Percentiles rank a stretch among this genome's conserved stretches.
Conservation (phyloP, 2,888 invertebrate genomes). For the Tupiocoris notatus region DNA sequence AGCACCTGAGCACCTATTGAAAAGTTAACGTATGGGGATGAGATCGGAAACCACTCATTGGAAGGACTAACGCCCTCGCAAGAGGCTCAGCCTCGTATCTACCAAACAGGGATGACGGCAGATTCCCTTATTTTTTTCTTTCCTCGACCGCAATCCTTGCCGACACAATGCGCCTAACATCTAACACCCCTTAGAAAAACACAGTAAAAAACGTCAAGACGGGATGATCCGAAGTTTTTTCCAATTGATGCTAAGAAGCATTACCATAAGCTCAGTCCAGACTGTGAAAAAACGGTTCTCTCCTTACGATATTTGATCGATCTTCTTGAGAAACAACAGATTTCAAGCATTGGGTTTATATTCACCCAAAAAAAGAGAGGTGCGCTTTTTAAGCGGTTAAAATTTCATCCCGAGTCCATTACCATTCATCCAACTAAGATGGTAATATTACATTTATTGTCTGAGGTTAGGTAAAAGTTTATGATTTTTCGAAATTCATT, state of each 20-base stretch:
- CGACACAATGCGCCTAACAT: background rate
- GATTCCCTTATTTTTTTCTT: background rate
- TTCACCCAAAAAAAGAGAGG: too few species aligned
- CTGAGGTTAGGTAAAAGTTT: too few species aligned
- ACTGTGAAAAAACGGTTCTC: background rate
- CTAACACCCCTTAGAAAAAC: background rate
- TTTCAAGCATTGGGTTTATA: too few species aligned
- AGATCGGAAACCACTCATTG: slow-evolving; percentile 16
- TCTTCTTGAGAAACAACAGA: background rate
- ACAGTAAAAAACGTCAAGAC: background rate
- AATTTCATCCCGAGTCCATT: too few species aligned
- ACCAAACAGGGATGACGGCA: background rate
- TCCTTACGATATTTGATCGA: background rate
- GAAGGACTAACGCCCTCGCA: background rate
- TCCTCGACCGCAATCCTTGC: background rate
- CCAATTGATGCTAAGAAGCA: background rate
- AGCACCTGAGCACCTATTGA: slow-evolving; percentile 23
- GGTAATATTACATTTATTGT: too few species aligned
- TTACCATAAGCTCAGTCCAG: background rate
- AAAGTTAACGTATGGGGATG: slow-evolving; percentile 12
- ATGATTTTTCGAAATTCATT: too few species aligned
- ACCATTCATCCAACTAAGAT: too few species aligned
- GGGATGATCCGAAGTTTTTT: background rate
- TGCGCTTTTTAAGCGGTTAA: too few species aligned
- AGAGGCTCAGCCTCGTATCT: background rate